A percentile compares a stretch with the other conserved stretches of the same genome.
phyloP scores from a whole-genome alignment of 2,797 vertebrate species.

The Benthosema pterotum region DNA sequence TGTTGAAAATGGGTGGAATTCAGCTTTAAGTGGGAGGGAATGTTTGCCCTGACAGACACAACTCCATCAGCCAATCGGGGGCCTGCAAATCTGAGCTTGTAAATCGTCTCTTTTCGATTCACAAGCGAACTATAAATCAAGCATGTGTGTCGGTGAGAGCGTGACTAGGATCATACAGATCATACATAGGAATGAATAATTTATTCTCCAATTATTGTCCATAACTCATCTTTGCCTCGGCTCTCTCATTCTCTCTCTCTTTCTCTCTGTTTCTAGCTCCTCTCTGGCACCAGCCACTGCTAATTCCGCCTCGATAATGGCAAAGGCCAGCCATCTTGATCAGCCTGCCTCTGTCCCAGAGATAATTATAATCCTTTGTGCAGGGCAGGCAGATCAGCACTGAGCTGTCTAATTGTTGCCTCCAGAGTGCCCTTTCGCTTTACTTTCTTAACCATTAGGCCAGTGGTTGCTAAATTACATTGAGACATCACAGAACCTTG shows the following conservation, averaged over 20 bases:
- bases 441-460: not conserved
- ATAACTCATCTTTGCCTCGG: not conserved
- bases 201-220: too few species aligned
- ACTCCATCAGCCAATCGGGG: too few species aligned
- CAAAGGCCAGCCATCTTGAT: constrained; percentile 29
- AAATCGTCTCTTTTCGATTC: too few species aligned
- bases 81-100: too few species aligned
- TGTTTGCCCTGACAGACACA: too few species aligned
- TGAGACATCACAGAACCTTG: too few species aligned
- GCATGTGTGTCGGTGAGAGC: too few species aligned
- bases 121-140: not conserved
- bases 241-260: constrained; percentile 2
- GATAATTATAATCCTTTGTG: constrained; percentile 43
- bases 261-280: not conserved
- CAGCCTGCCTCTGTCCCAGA: constrained; percentile 26
- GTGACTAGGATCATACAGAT: too few species aligned
- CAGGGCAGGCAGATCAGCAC: constrained; percentile 14
- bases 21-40: too few species aligned
- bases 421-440: constrained; percentile 13
- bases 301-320: constrained; percentile 20
- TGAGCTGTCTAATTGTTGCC: constrained; percentile 34
- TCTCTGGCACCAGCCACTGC: not conserved
- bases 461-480: too few species aligned
- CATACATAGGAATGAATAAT: too few species aligned
- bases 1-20: too few species aligned